Conservation (phyloP, 2,888 invertebrate species). For the Tinea semifulvella region DNA sequence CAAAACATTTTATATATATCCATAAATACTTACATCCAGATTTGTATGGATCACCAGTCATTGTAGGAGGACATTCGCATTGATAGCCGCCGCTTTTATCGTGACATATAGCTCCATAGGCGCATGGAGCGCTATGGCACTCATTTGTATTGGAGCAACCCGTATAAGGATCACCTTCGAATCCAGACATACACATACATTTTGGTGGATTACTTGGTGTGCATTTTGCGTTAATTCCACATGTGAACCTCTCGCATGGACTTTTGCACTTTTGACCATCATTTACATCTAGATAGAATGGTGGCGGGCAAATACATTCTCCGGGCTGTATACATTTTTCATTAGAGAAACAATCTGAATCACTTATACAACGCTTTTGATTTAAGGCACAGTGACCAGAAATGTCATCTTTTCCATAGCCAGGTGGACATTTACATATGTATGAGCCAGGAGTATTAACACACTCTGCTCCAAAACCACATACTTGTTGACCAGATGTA, state of each 20-base stretch:
- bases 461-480: slow-evolving; percentile 90
- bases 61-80: slow-evolving; percentile 85
- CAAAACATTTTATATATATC: background rate
- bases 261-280: slow-evolving; percentile 90
- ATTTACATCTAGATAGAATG: slow-evolving; percentile 84
- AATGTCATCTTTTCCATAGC: slow-evolving; percentile 83
- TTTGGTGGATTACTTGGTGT: slow-evolving; percentile 89
- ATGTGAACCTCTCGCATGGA: slow-evolving; percentile 90
- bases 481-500: slow-evolving; percentile 75
- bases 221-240: slow-evolving; percentile 91
- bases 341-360: slow-evolving; percentile 84
- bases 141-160: slow-evolving; percentile 90
- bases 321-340: slow-evolving; percentile 93
- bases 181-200: slow-evolving; percentile 88
- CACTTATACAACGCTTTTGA: slow-evolving; percentile 82
- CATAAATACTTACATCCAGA: slow-evolving; percentile 72
- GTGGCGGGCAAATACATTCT: slow-evolving; percentile 90
- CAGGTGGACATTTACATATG: slow-evolving; percentile 82
- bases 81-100: slow-evolving; percentile 87
- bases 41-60: slow-evolving; percentile 86
- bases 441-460: slow-evolving; percentile 81
- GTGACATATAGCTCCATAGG: slow-evolving; percentile 87
- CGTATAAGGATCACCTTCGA: slow-evolving; percentile 84
- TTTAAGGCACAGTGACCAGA: slow-evolving; percentile 84
- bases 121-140: slow-evolving; percentile 85